phyloP scores from a whole-genome alignment of 2,888 invertebrate species.

The Hydriomena furcata region DNA sequence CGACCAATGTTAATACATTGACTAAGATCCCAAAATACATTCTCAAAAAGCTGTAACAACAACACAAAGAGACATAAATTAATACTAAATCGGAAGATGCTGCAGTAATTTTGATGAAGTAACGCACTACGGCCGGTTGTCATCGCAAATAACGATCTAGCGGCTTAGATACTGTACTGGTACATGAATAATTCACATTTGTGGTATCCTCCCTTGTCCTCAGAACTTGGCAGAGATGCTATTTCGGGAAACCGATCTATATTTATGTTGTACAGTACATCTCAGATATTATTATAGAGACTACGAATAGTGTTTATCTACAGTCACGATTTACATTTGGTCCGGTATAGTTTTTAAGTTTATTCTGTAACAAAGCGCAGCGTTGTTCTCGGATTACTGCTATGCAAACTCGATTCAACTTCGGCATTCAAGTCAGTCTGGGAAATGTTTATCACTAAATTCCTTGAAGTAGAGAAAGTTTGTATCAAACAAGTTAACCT shows the following conservation, averaged over 20 bases:
- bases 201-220: conserved; percentile 55
- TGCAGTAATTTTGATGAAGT: conserved; percentile 30
- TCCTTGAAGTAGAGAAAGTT: conserved; percentile 29
- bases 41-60: not conserved
- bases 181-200: conserved; percentile 70
- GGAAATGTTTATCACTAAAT: conserved; percentile 33
- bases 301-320: conserved; percentile 8
- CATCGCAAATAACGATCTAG: conserved; percentile 55
- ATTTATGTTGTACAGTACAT: conserved; percentile 4
- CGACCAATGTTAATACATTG: too few relatives aligned
- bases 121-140: conserved; percentile 41
- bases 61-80: conserved; percentile 17
- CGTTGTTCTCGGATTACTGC: conserved; percentile 27
- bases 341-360: conserved; percentile 13
- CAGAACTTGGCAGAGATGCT: conserved; percentile 37
- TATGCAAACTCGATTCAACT: conserved; percentile 27
- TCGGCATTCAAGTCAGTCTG: conserved; percentile 29
- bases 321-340: conserved; percentile 7
- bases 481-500: conserved; percentile 32
- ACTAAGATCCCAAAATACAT: not conserved
- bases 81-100: conserved; percentile 17
- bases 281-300: conserved; percentile 1
- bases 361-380: conserved; percentile 21
- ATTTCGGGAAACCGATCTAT: conserved; percentile 21
- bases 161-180: conserved; percentile 50